Conservation (phyloP, 2,888 invertebrate species). For the Quadriops clusia region DNA sequence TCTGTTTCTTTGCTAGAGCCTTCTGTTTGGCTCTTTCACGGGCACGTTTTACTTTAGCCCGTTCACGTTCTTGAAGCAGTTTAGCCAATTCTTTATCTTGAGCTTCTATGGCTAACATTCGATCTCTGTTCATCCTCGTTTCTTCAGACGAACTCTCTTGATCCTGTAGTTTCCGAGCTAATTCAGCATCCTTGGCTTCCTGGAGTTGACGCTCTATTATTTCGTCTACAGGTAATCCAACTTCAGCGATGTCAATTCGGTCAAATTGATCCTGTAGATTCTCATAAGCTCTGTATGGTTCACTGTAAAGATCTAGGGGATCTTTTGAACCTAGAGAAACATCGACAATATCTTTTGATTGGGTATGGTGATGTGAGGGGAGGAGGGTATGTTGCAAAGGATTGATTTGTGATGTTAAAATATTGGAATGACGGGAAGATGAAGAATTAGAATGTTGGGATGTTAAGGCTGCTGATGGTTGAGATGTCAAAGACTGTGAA, state of each 20-base stretch:
- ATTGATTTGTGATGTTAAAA: no score
- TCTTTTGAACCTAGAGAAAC: no score
- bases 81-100: conserved; percentile 69
- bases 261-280: conserved; percentile 24
- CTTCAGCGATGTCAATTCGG: conserved; percentile 32
- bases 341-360: no score
- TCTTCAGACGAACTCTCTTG: conserved; percentile 54
- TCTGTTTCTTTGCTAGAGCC: conserved; percentile 42
- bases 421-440: no score
- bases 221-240: conserved; percentile 41
- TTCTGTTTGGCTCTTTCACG: conserved; percentile 57
- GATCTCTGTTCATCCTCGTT: conserved; percentile 43
- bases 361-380: no score
- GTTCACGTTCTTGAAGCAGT: conserved; percentile 63
- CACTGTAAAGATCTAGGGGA: conserved; percentile 27
- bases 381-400: no score
- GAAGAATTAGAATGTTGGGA: no score
- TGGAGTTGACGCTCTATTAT: conserved; percentile 37
- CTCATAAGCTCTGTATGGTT: conserved; percentile 26
- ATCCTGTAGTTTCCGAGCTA: conserved; percentile 64
- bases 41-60: conserved; percentile 56
- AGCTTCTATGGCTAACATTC: conserved; percentile 62
- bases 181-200: conserved; percentile 62
- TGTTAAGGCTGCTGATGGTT: no score
- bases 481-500: no score